Evolutionary conservation across 2,888 invertebrate species (phyloP), one percentile per base, ranked within the genome.

Genomic region (Toxonevra muliebris): DNA sequence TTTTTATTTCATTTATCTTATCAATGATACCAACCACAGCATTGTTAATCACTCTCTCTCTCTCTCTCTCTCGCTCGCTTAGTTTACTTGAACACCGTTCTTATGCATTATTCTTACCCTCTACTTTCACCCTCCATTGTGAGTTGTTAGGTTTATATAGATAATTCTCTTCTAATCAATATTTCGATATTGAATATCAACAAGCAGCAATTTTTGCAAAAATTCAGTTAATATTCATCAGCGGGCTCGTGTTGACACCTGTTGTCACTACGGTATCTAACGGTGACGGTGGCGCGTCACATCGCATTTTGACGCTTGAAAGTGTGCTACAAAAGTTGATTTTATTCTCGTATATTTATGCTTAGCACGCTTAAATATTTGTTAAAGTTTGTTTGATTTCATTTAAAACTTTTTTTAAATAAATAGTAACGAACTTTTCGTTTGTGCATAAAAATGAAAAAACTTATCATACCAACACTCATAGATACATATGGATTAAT

Each of bases 151-250:
- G 8, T 43, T 8, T 40, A 30, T 57, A 45, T 48, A 57, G 57
- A 66, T 66, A 66, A 61, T 66, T 43, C 15, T n/a, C 48, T 58
- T 64, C 57, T 61, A 61, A 61, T 61, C 66, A 61, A 66, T 66
- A 61, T 61, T 65, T 60, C 30, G 42, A 52, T 48, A 17, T 61
- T 48, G 40, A 41, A 10, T 41, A 42, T 57, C 17, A 45, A 17
- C 48, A 50, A 13, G 40, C 43, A 30, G 20, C 30, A 52, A 50
- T 17, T 52, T 30, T 64, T 10, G 13, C 13, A 15, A 57, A 40
- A 48, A 77, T 74, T 81, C 81, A 81, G 81, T 81, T 79, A 75
- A 75, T 73, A 74, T 75, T 80, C 81, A 81, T 81, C 81, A 73
- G 73, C 76, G 70, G 75, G 73, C 71, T 69, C 71, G 43, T 61